Evolutionary conservation across 2,797 vertebrate species (phyloP).

Genomic region (Okamejei kenojei): DNA sequence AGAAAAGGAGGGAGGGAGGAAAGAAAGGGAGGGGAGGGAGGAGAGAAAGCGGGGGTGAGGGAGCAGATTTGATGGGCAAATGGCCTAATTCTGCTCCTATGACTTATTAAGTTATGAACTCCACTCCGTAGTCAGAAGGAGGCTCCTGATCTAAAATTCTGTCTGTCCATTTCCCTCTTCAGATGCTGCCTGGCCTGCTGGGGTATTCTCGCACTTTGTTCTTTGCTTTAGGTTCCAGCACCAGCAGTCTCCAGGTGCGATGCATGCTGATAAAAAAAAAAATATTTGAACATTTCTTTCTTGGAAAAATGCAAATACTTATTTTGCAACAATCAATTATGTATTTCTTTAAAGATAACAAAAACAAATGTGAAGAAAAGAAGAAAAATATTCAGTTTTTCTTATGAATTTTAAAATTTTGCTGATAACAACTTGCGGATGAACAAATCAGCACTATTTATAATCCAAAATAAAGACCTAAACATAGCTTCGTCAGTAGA

Average conservation of each 20-base stretch:
- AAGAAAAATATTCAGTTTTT: not conserved
- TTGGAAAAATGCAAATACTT: not conserved
- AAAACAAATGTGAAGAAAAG: not conserved
- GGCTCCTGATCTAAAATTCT: too few relatives aligned
- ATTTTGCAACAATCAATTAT: not conserved
- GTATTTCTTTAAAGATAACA: not conserved
- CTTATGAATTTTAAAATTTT: constrained; percentile 16
- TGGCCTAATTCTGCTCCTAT: too few relatives aligned
- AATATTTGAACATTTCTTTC: not conserved
- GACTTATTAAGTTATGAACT: too few relatives aligned
- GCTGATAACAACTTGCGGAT: not conserved
- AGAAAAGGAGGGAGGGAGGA: too few relatives aligned
- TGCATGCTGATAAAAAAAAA: not conserved
- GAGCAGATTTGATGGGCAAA: too few relatives aligned
- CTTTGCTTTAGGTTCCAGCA: too few relatives aligned
- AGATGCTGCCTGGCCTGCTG: too few relatives aligned
- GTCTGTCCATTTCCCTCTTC: too few relatives aligned
- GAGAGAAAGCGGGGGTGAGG: too few relatives aligned
- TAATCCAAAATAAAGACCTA: not conserved
- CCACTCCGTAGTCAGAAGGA: too few relatives aligned
- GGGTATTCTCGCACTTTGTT: too few relatives aligned
- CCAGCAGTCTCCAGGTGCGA: not conserved
- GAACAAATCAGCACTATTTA: not conserved
- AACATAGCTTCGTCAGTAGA: constrained; percentile 19
- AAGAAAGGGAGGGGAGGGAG: too few relatives aligned